Conservation (phyloP, 2,113 vertebrate species). For the Elanus axillaris region DNA sequence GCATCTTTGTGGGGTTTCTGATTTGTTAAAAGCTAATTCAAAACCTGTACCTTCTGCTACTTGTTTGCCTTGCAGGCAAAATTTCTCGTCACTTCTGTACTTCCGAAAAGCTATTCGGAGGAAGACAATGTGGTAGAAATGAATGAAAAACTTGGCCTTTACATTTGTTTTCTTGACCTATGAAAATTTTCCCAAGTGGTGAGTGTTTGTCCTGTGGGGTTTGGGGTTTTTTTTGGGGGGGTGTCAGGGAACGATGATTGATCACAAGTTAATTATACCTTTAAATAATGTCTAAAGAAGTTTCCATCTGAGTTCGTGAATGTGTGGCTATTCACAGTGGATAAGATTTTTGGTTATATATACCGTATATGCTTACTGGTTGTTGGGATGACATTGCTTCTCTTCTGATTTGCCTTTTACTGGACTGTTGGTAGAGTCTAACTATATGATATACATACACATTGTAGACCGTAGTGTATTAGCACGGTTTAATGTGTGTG, state of each 20-base stretch:
- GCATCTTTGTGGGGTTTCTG: background rate
- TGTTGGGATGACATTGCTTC: background rate
- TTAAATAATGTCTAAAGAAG: background rate
- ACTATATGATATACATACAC: fast-evolving
- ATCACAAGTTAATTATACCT: background rate
- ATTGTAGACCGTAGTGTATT: too few relatives aligned
- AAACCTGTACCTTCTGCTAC: background rate
- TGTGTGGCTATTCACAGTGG: background rate
- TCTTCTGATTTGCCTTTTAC: background rate
- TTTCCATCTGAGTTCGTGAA: background rate
- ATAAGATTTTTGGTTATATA: background rate
- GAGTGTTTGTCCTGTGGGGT: background rate
- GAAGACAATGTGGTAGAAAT: background rate
- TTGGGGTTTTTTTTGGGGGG: background rate
- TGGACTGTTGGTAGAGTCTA: background rate
- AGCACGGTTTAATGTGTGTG: background rate
- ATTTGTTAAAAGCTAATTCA: background rate
- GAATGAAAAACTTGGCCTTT: background rate
- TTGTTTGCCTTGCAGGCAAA: background rate
- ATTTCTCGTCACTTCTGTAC: background rate
- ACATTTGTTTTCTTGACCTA: background rate
- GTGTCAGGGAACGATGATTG: background rate
- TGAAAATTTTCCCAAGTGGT: background rate
- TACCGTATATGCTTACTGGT: fast-evolving
- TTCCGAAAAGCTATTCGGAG: background rate